Evolutionary conservation across 1,140 invertebrate species (phyloP).

Genomic region (Gyrodactylus salaris): DNA sequence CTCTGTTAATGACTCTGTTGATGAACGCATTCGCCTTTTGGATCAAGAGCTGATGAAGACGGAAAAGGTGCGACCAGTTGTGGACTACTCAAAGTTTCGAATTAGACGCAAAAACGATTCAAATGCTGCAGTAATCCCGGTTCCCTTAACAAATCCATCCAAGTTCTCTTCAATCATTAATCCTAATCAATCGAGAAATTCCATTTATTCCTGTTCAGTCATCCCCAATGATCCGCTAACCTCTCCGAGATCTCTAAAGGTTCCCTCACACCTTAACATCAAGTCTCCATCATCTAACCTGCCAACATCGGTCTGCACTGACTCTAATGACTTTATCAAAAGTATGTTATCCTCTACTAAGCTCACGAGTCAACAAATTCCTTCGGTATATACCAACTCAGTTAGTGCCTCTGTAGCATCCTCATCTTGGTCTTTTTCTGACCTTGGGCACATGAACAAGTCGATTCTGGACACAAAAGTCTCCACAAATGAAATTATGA

Average conservation of each 20-base stretch:
- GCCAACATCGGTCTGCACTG: neutral
- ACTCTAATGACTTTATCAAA: neutral
- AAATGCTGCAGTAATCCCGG: neutral
- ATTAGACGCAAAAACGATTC: neutral
- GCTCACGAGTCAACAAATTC: neutral
- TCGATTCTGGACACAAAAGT: neutral
- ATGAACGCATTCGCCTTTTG: conserved; percentile 47
- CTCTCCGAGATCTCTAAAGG: neutral
- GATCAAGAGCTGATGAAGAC: conserved; percentile 34
- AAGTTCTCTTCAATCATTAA: neutral
- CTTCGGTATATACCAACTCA: neutral
- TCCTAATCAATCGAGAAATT: neutral
- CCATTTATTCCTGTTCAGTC: neutral
- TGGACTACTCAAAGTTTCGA: conserved; percentile 3
- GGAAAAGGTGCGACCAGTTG: neutral
- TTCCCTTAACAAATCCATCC: neutral
- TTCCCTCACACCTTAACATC: neutral
- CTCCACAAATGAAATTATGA: neutral
- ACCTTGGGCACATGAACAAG: neutral
- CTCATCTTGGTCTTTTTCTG: neutral
- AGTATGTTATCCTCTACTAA: neutral
- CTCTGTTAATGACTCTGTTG: conserved; percentile 22
- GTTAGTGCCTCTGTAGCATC: neutral
- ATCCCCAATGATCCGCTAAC: neutral
- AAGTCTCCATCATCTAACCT: neutral